Base-by-base conservation (phyloP, 1,140 invertebrate genomes). In the Oscheius sp. region DNA sequence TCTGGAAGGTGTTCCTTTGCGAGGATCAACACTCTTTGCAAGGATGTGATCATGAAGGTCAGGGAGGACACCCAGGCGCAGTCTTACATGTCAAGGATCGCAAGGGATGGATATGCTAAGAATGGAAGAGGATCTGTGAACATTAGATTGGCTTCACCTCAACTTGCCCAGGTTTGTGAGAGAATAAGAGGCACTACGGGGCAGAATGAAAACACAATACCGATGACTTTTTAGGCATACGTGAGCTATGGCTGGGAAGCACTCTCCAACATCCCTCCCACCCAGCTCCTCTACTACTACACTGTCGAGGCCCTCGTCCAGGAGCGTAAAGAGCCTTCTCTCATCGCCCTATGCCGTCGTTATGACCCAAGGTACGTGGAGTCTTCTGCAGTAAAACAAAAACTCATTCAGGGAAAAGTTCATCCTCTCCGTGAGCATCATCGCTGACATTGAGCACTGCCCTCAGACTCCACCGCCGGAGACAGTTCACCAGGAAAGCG, bases 71-170 rank as follows among this genome's bases (percentile, higher is more conserved):
- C 89, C 0, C 89, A 90, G 45, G 90, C 91, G 1, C 85, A 93
- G 66, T 89, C 89, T 61, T 91, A 91, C 78, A 87, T 95, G 36
- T 93, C 92, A 32, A 86, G 89, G 13, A 86, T 93, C 31, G 93
- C 91, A 0, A 88, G 91, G 65, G 88, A 91, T 58, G 93, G 93
- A 0, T 91, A 90, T 82, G 84, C 91, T 0, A 88, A 90, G 0
- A 90, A 91, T 71, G 94, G 94, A 0, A 88, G 92, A n/a, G 94
- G 94, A 1, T 92, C 92, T 7, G 92, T 97, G 15, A 93, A 94
- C 82, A 89, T 93, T 64, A 92, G 82, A 26, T 52, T 83, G 26
- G 70, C 77, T 65, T 82, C 68, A 58, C 80, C 64, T 23, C 65
- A 76, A 59, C 46, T 68, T 15, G 70, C 73, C 7, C 65, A 76